A percentile compares a stretch with the other conserved stretches of the same genome.
These are phyloP conservation scores for Iguana delicatissima DNA, from an alignment of 2,797 vertebrate genomes.

Conservation along the genomic window DNA sequence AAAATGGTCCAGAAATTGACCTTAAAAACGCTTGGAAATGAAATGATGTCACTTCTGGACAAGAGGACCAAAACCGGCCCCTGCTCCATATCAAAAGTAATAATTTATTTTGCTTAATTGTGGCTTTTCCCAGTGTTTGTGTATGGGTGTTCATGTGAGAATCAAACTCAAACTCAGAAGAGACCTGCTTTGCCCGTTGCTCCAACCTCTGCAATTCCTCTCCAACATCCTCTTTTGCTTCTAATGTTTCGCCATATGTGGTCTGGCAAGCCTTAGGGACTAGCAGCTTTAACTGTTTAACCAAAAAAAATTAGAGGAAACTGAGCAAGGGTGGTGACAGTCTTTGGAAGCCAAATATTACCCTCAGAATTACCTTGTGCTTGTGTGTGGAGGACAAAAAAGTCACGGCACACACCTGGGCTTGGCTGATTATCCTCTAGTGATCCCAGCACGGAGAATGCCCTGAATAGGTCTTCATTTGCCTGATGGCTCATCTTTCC, in stretches of 20 bases:
- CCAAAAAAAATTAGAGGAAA: neutral
- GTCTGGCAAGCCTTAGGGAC: neutral
- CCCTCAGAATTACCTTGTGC: neutral
- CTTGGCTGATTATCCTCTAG: no score
- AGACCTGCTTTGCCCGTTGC: neutral
- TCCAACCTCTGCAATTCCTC: neutral
- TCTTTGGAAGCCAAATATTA: neutral
- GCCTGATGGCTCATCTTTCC: neutral
- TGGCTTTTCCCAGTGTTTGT: no score
- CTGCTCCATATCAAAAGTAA: no score
- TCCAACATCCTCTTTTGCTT: neutral
- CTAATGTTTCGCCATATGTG: no score
- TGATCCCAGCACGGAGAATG: no score
- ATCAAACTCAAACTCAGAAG: neutral
- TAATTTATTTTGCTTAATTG: no score
- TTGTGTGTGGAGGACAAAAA: neutral
- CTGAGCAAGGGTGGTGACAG: neutral
- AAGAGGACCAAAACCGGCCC: no score
- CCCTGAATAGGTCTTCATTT: neutral
- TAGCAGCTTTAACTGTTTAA: neutral
- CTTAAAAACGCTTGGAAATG: no score
- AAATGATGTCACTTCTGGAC: no score
- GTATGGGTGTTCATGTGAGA: no score
- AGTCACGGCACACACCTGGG: no score
- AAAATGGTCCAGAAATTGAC: no score